Base-by-base conservation (phyloP, 2,888 invertebrate species). In the Nycteola revayana region DNA sequence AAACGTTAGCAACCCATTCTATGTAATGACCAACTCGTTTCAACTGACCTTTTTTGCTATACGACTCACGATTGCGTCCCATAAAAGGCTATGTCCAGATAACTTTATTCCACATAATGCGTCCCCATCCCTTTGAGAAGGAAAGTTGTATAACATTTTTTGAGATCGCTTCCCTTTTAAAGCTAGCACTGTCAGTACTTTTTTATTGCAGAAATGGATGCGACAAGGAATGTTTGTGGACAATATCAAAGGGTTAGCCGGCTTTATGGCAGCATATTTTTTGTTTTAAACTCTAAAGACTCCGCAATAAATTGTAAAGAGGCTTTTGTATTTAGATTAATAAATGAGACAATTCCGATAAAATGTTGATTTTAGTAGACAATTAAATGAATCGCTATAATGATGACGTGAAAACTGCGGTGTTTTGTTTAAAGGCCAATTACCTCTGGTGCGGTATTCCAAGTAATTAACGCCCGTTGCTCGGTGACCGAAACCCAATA, bases 41-140 rank as follows among this genome's bases (percentile, higher is more conserved):
- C 47, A 42, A 63, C 60, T 68, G 70, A 74, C 73, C 79, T 73
- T 82, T n/a, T 79, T 82, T 77, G 78, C 77, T 56, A 63, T 67
- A 72, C 62, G 65, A 60, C 54, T 68, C 71, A 62, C 73, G 73
- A 74, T 75, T 69, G 65, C 62, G 42, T 54, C 59, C 85, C 66
- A 81, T 87, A 87, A 87, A 87, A 82, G 84, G 85, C 66, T 70
- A 75, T 72, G 81, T 75, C 77, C 83, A 81, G 83, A 84, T 84
- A 83, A 82, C 79, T 84, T 86, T 86, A 85, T 86, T 78, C 78
- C 74, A 74, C 72, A 79, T 82, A 72, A 79, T 80, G 66, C 71
- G 69, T 72, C 67, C 71, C 69, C 47, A 75, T 80, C 82, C 79
- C 77, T 87, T 87, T 84, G 81, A 87, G 81, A 83, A 70, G 79